A percentile compares a stretch with the other conserved stretches of the same genome.
phyloP scores from a whole-genome alignment of 2,113 vertebrate species.

The Chamaea fasciata region DNA sequence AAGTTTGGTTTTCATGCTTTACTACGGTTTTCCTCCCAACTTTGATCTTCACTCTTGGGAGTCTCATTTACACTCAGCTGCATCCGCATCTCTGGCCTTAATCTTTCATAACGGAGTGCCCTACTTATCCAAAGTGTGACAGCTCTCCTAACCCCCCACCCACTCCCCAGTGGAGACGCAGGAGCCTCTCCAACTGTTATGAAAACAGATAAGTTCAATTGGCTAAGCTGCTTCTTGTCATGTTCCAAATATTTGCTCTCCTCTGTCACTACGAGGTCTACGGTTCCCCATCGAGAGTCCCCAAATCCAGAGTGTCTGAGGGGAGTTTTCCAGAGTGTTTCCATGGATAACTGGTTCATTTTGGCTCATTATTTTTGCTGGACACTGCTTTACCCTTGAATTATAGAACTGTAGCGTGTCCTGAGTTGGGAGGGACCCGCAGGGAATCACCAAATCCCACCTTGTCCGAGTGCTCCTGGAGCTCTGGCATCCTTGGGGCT shows the following conservation, averaged over 20 bases:
- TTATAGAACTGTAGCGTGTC: accelerated
- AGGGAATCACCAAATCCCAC: not conserved
- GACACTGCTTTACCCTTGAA: not conserved
- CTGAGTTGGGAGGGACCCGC: not conserved
- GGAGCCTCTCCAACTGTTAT: conserved; percentile 20
- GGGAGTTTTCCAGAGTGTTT: not conserved
- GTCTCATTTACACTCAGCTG: conserved; percentile 39
- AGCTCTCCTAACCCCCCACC: conserved; percentile 33
- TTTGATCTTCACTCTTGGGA: conserved; percentile 52
- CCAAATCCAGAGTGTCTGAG: accelerated
- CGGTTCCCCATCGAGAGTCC: accelerated
- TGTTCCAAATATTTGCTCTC: conserved; percentile 26
- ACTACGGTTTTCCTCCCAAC: conserved; percentile 1
- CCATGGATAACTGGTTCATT: not conserved
- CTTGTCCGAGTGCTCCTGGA: not conserved
- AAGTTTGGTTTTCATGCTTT: conserved; percentile 42
- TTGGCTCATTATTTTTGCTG: not conserved
- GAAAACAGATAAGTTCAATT: not conserved
- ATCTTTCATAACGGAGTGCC: conserved; percentile 34
- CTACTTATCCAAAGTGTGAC: conserved; percentile 39
- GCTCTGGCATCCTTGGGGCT: not conserved
- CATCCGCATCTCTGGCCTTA: conserved; percentile 21
- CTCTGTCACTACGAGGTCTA: not conserved
- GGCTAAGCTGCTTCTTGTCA: not conserved
- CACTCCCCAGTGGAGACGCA: not conserved